A percentile compares a stretch with the other conserved stretches of the same genome.
These are phyloP conservation scores for Premnoplex brunnescens DNA, from an alignment of 2,797 vertebrate species.

Conservation along the genomic window DNA sequence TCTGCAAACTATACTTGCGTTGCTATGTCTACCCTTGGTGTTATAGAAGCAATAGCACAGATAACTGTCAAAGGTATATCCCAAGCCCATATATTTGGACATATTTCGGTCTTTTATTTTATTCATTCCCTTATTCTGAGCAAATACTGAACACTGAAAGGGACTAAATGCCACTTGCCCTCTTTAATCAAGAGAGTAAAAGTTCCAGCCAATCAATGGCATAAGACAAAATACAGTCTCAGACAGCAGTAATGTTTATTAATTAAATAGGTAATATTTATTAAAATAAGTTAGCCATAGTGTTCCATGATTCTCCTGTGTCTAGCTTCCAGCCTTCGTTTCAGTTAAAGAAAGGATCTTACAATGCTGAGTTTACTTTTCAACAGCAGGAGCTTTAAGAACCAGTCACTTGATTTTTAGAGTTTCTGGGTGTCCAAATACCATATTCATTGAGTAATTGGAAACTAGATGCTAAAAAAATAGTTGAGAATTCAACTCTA, in stretches of 20 bases:
- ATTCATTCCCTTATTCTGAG: neutral
- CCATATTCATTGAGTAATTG: neutral
- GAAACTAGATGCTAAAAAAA: neutral
- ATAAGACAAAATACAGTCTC: neutral
- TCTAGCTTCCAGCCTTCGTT: neutral
- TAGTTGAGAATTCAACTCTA: neutral
- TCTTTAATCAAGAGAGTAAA: neutral
- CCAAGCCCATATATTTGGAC: neutral
- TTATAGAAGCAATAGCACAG: conserved; percentile 98
- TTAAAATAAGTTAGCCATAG: neutral
- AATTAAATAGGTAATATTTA: neutral
- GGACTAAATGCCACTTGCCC: neutral
- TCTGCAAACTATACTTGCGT: conserved; percentile 99
- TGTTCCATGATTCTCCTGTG: neutral
- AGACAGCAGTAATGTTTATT: neutral
- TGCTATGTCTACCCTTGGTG: conserved; percentile 98
- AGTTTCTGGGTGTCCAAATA: neutral
- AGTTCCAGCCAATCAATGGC: neutral
- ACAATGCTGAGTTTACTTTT: neutral
- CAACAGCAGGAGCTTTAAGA: neutral
- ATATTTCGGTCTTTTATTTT: neutral
- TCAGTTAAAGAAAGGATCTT: neutral
- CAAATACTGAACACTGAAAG: neutral
- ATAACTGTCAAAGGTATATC: conserved; percentile 96
- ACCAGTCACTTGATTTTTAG: neutral